Evolutionary conservation across 2,888 invertebrate genomes (phyloP).

Genomic region (Lacanobia oleracea): DNA sequence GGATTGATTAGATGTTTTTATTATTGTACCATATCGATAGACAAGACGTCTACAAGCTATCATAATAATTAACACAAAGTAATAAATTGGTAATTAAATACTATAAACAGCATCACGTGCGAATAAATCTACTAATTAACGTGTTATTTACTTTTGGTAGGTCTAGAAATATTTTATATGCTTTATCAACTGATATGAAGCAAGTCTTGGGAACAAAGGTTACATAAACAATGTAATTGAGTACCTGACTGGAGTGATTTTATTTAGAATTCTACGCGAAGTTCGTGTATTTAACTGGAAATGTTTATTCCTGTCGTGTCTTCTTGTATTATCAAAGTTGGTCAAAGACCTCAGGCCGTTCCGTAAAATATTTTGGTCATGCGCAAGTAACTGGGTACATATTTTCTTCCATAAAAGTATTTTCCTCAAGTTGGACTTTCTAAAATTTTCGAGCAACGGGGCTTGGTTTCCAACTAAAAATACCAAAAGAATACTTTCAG

Average conservation of each 20-base stretch:
- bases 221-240: slow-evolving; percentile 13
- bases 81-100: slow-evolving; percentile 34
- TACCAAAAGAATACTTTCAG: neutral
- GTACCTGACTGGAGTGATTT: slow-evolving; percentile 6
- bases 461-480: neutral
- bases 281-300: neutral
- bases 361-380: neutral
- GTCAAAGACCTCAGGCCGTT: slow-evolving; percentile 4
- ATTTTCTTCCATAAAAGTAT: neutral
- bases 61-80: slow-evolving; percentile 17
- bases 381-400: neutral
- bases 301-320: slow-evolving; percentile 14
- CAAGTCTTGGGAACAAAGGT: slow-evolving; percentile 28
- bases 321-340: neutral
- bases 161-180: slow-evolving; percentile 27
- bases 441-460: neutral
- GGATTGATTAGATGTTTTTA: too few relatives aligned
- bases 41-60: slow-evolving; percentile 14
- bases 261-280: slow-evolving; percentile 9
- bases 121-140: slow-evolving; percentile 15
- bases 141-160: slow-evolving; percentile 31
- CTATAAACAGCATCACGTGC: slow-evolving; percentile 38
- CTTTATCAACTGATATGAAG: slow-evolving; percentile 28
- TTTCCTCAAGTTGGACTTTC: neutral
- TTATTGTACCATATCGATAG: too few relatives aligned